phyloP scores from a whole-genome alignment of 1,140 invertebrate genomes.

The Panulirus ornatus region DNA sequence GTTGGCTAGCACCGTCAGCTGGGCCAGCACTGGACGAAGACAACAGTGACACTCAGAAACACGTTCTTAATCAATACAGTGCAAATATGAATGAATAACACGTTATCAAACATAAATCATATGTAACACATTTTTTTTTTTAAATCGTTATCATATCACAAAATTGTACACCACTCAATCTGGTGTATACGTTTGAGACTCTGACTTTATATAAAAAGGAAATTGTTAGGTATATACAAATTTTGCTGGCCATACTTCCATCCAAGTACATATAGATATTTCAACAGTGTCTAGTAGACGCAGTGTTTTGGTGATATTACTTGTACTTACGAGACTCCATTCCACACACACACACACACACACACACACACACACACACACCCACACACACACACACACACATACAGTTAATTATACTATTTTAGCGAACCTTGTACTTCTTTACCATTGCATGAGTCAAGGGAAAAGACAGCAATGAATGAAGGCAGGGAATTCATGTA shows the following conservation, averaged over 20 bases:
- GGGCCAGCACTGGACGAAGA: conserved; percentile 45
- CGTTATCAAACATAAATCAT: not conserved
- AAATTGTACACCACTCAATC: not conserved
- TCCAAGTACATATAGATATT: not conserved
- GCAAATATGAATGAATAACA: not conserved
- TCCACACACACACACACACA: not conserved
- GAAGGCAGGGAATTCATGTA: too few species aligned
- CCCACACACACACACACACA: conserved; percentile 31
- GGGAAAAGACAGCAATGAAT: not conserved
- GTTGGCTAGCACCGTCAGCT: conserved; percentile 59
- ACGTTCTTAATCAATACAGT: not conserved
- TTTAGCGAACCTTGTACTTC: too few species aligned
- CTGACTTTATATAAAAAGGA: not conserved
- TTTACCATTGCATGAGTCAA: too few species aligned
- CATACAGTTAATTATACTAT: not conserved
- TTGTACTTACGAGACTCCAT: not conserved
- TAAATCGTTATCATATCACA: not conserved
- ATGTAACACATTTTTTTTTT: not conserved
- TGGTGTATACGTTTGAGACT: not conserved
- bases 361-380: conserved; percentile 9
- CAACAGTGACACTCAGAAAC: not conserved
- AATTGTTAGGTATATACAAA: not conserved
- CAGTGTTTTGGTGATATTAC: not conserved
- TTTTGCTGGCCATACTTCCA: not conserved
- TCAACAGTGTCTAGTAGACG: not conserved